Evolutionary conservation across 2,888 invertebrate genomes (phyloP), one percentile per base, ranked within the genome.

Genomic region (Hirtodrosophila duncani): DNA sequence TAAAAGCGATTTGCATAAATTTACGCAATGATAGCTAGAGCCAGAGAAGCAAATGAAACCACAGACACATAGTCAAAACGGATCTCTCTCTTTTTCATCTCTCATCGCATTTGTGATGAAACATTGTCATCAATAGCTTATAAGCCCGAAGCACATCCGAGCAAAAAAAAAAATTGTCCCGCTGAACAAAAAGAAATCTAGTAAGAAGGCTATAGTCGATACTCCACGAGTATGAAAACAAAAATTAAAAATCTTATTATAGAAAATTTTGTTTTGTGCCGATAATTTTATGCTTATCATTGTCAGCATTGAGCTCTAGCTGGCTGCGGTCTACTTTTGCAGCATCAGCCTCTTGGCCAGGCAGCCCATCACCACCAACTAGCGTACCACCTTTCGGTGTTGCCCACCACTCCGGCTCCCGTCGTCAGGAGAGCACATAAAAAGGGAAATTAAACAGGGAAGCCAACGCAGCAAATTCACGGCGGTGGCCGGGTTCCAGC

Each of bases 221-320:
- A n/a, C n/a, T n/a, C n/a, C n/a, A n/a, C 7, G 20, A 16, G 24
- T 3, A 42, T 49, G 53, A 44, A 60, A 62, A 53, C 38, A 72
- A 59, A 72, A 72, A 79, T 79, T 77, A 72, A 75, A 80, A 77
- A 63, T 77, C 77, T 64, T 80, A 80, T 77, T 80, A 74, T 64
- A 71, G 48, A 63, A 64, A 77, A 74, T 77, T 70, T 41, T 71
- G 62, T 67, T 68, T 77, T 58, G 77, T 80, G 80, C 71, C 77
- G 74, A 80, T 77, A 77, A 80, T 80, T 68, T 77, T 77, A 59
- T 77, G 70, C 80, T 77, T 80, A 77, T 77, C 80, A 79, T 77
- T 67, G 52, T 48, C 45, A 49, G 31, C 42, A 42, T 42, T 9
- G 21, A 38, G 34, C 38, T 37, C 34, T 50, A 21, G 41, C 34